phyloP scores from a whole-genome alignment of 2,888 invertebrate species.

The Cepaea hortensis region DNA sequence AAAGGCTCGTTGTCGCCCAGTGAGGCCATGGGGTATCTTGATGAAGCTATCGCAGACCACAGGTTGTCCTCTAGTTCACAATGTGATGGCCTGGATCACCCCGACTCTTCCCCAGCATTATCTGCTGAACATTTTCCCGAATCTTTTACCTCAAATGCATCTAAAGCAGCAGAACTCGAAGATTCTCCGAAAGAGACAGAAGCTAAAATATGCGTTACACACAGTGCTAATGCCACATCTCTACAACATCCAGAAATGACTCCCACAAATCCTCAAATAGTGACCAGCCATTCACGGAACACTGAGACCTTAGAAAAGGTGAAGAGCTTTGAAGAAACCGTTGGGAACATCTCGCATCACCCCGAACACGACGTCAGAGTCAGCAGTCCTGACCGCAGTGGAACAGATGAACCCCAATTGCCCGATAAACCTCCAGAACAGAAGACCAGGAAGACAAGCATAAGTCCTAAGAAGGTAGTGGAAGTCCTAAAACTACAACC shows the following conservation, averaged over 20 bases:
- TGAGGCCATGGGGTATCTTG: constrained; percentile 40
- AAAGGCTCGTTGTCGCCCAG: constrained; percentile 34
- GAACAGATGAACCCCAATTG: background rate
- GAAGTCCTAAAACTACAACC: constrained; percentile 54
- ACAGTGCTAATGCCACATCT: background rate
- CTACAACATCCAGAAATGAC: background rate
- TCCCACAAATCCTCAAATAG: background rate
- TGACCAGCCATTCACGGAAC: background rate
- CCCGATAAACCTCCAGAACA: background rate
- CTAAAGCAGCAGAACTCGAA: background rate
- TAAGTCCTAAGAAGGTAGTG: constrained; percentile 14
- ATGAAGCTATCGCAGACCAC: constrained; percentile 36
- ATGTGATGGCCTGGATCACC: background rate
- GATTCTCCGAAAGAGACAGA: background rate
- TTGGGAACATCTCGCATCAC: background rate
- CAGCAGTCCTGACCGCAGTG: background rate
- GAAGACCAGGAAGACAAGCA: background rate
- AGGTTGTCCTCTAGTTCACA: background rate
- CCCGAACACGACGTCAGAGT: background rate
- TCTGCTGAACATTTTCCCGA: background rate
- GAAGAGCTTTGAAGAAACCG: background rate
- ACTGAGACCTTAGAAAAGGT: background rate
- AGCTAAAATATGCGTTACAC: background rate
- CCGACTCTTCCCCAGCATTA: background rate
- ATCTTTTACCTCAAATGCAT: background rate